Percentiles rank a stretch among this genome's conserved stretches.
Conservation (phyloP, 2,888 invertebrate species). For the Cantharis rufa region DNA sequence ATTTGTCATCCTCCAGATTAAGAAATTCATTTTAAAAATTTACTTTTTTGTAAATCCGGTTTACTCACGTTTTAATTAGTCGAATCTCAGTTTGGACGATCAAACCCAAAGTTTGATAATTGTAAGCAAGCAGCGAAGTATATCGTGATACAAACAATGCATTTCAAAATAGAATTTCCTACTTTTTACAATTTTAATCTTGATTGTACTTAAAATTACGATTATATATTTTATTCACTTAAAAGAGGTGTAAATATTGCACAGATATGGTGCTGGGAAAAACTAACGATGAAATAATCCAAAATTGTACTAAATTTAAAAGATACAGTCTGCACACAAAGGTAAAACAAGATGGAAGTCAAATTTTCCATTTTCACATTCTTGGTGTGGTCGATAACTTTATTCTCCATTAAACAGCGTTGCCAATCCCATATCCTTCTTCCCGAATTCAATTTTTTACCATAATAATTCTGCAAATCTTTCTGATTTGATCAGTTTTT, state of each 20-base stretch:
- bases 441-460: neutral
- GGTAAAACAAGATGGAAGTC: neutral
- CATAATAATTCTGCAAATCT: too few species aligned
- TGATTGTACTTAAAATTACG: neutral
- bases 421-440: neutral
- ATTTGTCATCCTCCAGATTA: too few species aligned
- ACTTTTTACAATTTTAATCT: neutral
- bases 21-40: too few species aligned
- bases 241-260: neutral
- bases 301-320: neutral
- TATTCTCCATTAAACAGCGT: neutral
- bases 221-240: neutral
- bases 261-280: neutral
- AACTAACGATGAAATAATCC: neutral
- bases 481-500: too few species aligned
- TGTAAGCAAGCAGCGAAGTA: neutral
- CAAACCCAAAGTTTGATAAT: neutral
- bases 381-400: neutral
- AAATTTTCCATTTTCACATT: neutral
- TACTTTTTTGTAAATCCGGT: neutral
- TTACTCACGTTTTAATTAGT: neutral
- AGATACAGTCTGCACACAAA: neutral
- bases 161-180: neutral
- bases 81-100: neutral
- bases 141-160: neutral